Conservation (phyloP, 2,888 invertebrate species). For the Itoplectis maculator region DNA sequence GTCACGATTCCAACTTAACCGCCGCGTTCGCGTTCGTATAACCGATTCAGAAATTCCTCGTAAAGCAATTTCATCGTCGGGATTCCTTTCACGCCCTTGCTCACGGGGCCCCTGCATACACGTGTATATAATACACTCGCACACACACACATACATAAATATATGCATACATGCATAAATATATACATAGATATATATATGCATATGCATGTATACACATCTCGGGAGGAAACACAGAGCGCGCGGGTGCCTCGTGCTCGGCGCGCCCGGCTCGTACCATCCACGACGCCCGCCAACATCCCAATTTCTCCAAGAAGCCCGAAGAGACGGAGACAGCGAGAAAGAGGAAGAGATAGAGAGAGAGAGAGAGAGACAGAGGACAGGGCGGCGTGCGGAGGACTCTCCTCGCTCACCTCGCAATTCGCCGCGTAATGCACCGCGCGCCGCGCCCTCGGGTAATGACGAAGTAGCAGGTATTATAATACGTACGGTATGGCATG, state of each 20-base stretch:
- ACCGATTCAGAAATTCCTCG: slow-evolving; percentile 83
- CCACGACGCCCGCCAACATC: slow-evolving; percentile 51
- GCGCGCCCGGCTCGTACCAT: slow-evolving; percentile 5
- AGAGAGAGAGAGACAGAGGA: too few species aligned
- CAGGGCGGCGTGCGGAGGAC: background rate
- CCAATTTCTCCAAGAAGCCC: slow-evolving; percentile 60
- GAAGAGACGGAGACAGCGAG: background rate
- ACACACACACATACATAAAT: background rate
- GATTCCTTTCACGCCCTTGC: slow-evolving; percentile 80
- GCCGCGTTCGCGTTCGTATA: slow-evolving; percentile 80
- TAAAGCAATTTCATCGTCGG: slow-evolving; percentile 82
- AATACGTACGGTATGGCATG: slow-evolving; percentile 53
- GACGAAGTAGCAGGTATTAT: slow-evolving; percentile 65
- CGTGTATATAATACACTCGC: slow-evolving; percentile 4
- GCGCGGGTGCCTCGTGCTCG: slow-evolving; percentile 37
- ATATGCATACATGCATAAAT: slow-evolving; percentile 2
- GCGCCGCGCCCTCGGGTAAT: slow-evolving; percentile 60
- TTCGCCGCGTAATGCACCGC: slow-evolving; percentile 66
- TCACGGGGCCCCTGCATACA: slow-evolving; percentile 67
- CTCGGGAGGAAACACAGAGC: slow-evolving; percentile 11
- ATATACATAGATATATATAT: background rate
- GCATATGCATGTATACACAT: background rate
- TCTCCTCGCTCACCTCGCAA: slow-evolving; percentile 46
- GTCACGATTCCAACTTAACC: slow-evolving; percentile 83
- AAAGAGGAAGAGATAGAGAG: background rate